Conservation (phyloP, 2,113 vertebrate species). For the Danionella cerebrum region DNA sequence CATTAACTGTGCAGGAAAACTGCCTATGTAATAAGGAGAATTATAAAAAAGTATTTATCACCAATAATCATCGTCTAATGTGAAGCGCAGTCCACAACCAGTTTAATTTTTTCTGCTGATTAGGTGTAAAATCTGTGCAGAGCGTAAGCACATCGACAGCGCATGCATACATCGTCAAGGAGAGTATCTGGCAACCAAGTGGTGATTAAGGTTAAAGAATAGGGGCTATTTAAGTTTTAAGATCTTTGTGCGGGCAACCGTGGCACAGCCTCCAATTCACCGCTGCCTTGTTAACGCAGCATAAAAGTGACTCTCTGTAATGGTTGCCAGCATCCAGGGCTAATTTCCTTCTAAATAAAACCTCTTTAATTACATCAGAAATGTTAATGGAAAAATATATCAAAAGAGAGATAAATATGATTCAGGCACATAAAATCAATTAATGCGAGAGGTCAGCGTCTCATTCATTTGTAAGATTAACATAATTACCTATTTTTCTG, state of each 20-base stretch:
- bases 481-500: conserved; percentile 72
- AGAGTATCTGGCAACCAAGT: conserved; percentile 63
- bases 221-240: conserved; percentile 59
- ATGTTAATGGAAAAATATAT: conserved; percentile 53
- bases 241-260: conserved; percentile 64
- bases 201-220: conserved; percentile 70
- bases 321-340: conserved; percentile 34
- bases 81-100: conserved; percentile 57
- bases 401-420: conserved; percentile 53
- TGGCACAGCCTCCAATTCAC: conserved; percentile 53
- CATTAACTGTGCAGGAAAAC: conserved; percentile 97
- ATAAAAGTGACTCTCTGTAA: conserved; percentile 38
- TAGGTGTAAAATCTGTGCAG: conserved; percentile 66
- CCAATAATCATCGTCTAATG: conserved; percentile 87
- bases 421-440: conserved; percentile 63
- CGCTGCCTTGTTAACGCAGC: conserved; percentile 36
- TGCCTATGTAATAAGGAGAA: conserved; percentile 96
- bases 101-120: conserved; percentile 75
- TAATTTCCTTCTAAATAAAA: conserved; percentile 51
- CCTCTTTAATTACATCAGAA: conserved; percentile 61
- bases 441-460: conserved; percentile 58
- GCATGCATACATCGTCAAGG: conserved; percentile 53
- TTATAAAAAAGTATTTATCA: conserved; percentile 89
- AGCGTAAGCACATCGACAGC: conserved; percentile 33
- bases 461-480: conserved; percentile 65